Base-by-base conservation (phyloP, 2,888 invertebrate species). In the Tipula helvola region DNA sequence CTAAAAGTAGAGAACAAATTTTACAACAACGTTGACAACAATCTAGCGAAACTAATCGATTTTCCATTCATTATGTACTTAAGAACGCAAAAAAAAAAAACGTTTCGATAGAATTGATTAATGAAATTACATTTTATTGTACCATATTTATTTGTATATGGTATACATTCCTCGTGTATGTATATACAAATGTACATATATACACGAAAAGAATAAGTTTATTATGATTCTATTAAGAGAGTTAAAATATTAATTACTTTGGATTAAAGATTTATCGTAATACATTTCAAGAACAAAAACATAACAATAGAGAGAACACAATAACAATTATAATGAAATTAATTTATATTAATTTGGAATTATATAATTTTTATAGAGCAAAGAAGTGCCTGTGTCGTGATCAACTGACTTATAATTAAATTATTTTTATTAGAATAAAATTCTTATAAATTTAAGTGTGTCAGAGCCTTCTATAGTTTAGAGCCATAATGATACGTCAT, bases 181-280 rank as follows among this genome's bases (percentile, higher is more conserved):
- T 44, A 44, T 8, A 44, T 44, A 10, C n/a, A 5, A 16, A 16
- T 3, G 57, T 57, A 10, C 71, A 71, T 71, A 28, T 28, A 28
- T 28, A 28, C 28, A 28, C 28, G 28, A 71, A 71, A 28, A 18
- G 10, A 28, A 28, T 28, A 71, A 71, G 28, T 71, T 71, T 71
- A 71, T 71, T 71, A 28, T 71, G 71, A 28, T 28, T 28, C 1
- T 71, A 71, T 71, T 18, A 71, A 71, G 28, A 71, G 71, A 71
- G 71, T 71, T 71, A 71, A 71, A 71, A 28, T 71, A 28, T 71
- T 71, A 71, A 71, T 71, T 71, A 71, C 71, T 71, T 71, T 71
- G 71, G 71, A 71, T 71, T 71, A 71, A 71, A 71, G 71, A 71
- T 71, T 71, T 71, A 71, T 71, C 71, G 71, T 71, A 71, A 71